These are phyloP conservation scores for Leguminivora glycinivorella DNA, from an alignment of 1,140 invertebrate species.

Conservation along the genomic window DNA sequence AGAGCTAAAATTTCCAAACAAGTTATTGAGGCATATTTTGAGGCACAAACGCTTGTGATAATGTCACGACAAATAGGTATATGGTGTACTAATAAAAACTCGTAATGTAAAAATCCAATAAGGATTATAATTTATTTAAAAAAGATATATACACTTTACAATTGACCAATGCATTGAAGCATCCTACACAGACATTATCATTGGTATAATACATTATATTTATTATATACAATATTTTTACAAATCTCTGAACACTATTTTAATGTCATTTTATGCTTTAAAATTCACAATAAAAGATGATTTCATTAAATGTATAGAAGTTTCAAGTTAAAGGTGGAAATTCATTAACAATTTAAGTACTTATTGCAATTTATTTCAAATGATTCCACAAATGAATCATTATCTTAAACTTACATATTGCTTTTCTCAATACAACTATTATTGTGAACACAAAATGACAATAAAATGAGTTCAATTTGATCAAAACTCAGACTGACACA, in stretches of 20 bases:
- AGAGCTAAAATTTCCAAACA: no score
- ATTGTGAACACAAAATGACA: slow-evolving; percentile 40
- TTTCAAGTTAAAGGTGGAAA: slow-evolving; percentile 1
- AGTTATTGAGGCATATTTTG: no score
- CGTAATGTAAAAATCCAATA: slow-evolving; percentile 67
- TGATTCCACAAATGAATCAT: background rate
- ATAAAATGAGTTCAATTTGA: slow-evolving; percentile 34
- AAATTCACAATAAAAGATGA: slow-evolving; percentile 41
- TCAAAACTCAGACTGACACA: slow-evolving; percentile 26
- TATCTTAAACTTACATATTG: slow-evolving; percentile 35
- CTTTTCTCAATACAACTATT: slow-evolving; percentile 34
- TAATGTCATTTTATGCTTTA: slow-evolving; percentile 48
- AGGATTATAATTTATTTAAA: slow-evolving; percentile 77
- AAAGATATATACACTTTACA: slow-evolving; percentile 77
- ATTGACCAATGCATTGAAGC: slow-evolving; percentile 65
- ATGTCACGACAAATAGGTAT: background rate
- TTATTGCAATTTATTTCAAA: background rate
- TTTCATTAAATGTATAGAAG: slow-evolving; percentile 23
- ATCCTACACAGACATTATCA: slow-evolving; percentile 58
- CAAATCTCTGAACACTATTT: slow-evolving; percentile 46
- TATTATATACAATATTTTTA: slow-evolving; percentile 71
- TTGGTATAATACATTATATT: slow-evolving; percentile 65
- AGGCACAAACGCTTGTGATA: no score
- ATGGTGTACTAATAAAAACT: slow-evolving; percentile 54
- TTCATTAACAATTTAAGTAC: background rate